Evolutionary conservation across 2,113 vertebrate species (phyloP).

Genomic region (Ceyx melanurus): DNA sequence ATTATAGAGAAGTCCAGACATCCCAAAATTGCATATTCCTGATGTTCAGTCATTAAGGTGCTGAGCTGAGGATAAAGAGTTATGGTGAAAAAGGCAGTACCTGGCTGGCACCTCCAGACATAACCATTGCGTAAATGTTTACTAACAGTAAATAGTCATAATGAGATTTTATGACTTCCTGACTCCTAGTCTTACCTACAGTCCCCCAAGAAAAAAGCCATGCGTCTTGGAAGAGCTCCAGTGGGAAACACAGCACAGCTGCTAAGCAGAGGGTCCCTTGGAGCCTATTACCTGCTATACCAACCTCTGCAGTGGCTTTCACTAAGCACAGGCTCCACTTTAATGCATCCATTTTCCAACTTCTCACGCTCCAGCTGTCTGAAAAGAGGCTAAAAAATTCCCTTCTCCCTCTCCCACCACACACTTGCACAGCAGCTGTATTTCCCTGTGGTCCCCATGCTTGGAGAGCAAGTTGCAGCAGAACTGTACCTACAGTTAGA

Average conservation of each 20-base stretch:
- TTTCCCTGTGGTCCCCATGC: not conserved
- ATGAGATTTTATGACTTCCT: slow-evolving; percentile 56
- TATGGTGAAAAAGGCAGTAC: not conserved
- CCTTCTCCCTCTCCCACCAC: not conserved
- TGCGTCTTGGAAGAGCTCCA: slow-evolving; percentile 24
- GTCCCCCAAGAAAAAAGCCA: not conserved
- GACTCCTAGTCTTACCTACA: slow-evolving; percentile 49
- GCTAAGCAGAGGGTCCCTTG: not conserved
- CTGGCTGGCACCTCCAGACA: not conserved
- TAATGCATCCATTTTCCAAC: not conserved
- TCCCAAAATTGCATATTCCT: not conserved
- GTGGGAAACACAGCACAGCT: not conserved
- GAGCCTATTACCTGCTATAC: slow-evolving; percentile 30
- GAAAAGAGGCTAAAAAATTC: not conserved
- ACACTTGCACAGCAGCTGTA: not conserved
- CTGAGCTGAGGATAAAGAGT: not conserved
- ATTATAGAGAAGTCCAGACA: not conserved
- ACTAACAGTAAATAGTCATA: slow-evolving; percentile 35
- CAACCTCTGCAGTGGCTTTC: not conserved
- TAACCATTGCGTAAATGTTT: not conserved
- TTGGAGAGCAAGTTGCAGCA: fast-evolving
- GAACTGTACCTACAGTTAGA: fast-evolving
- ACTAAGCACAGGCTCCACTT: not conserved
- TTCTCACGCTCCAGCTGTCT: slow-evolving; percentile 42
- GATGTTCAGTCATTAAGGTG: not conserved